phyloP scores from a whole-genome alignment of 2,888 invertebrate genomes.

The Anarsia innoxiella region DNA sequence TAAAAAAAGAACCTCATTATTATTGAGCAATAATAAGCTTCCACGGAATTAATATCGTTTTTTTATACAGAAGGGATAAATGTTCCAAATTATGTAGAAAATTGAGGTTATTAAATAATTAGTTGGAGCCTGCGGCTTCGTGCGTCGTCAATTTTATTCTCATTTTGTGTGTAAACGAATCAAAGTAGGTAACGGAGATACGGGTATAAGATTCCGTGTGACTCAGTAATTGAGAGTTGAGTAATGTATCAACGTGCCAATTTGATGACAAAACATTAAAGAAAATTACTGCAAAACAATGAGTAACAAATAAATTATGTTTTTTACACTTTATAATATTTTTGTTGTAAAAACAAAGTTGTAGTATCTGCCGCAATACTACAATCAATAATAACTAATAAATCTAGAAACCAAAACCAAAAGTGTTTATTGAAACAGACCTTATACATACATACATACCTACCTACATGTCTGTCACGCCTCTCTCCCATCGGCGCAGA shows the following conservation, averaged over 20 bases:
- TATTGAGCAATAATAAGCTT: too few relatives aligned
- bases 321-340: background rate
- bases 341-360: too few relatives aligned
- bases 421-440: too few relatives aligned
- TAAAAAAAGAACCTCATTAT: background rate
- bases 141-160: constrained; percentile 5
- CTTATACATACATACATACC: too few relatives aligned
- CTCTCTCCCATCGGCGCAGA: too few relatives aligned
- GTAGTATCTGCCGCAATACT: too few relatives aligned
- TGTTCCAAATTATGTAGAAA: constrained; percentile 4
- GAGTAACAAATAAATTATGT: background rate
- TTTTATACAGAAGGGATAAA: background rate
- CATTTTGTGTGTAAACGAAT: background rate
- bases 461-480: too few relatives aligned
- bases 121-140: constrained; percentile 1
- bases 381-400: too few relatives aligned
- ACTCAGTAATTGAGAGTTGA: background rate
- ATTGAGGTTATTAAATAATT: constrained; percentile 12
- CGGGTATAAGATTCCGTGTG: too few relatives aligned
- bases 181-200: background rate
- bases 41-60: background rate
- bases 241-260: background rate
- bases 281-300: background rate
- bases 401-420: too few relatives aligned
- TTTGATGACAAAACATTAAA: background rate